phyloP scores from a whole-genome alignment of 1,140 invertebrate genomes.

The Homarus americanus region DNA sequence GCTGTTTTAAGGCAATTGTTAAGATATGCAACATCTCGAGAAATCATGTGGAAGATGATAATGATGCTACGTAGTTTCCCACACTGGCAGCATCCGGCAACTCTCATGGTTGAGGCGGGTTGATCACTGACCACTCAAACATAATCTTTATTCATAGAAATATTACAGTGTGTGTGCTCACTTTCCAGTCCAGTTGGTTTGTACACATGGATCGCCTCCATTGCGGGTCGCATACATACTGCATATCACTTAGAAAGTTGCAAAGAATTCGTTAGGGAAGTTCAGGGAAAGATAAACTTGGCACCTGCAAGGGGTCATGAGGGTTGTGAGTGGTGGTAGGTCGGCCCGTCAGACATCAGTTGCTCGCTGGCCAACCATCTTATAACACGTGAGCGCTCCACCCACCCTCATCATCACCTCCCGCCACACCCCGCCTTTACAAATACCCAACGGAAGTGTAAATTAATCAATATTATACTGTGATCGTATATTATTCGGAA shows the following conservation, averaged over 20 bases:
- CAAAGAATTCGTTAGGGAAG: not conserved
- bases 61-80: not conserved
- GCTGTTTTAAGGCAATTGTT: not conserved
- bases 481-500: too few relatives aligned
- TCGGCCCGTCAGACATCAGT: not conserved
- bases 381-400: too few relatives aligned
- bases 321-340: slow-evolving; percentile 4
- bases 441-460: too few relatives aligned
- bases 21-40: not conserved
- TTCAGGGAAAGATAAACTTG: not conserved
- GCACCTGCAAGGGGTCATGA: not conserved
- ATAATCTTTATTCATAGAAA: not conserved
- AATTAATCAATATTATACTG: too few relatives aligned
- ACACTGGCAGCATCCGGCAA: not conserved
- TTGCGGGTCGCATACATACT: not conserved
- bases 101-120: not conserved
- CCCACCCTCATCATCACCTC: not conserved
- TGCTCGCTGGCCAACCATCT: not conserved
- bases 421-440: not conserved
- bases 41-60: not conserved
- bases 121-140: not conserved
- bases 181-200: not conserved
- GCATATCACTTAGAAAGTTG: not conserved
- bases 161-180: not conserved
- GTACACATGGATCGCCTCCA: not conserved